Evolutionary conservation across 2,888 invertebrate genomes (phyloP).

Genomic region (Pomacea canaliculata): DNA sequence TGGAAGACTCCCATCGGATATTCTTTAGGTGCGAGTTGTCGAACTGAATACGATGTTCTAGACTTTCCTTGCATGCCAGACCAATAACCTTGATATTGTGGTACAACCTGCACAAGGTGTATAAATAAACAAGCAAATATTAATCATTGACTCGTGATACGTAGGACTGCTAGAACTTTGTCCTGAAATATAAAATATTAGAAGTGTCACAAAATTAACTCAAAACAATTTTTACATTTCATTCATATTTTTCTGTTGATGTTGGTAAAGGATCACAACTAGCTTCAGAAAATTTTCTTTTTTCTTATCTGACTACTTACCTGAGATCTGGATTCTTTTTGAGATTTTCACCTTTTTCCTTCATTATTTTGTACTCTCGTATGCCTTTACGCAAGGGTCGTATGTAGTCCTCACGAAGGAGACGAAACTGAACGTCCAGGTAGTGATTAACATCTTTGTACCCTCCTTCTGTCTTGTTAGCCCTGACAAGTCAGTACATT

Average conservation of each 20-base stretch:
- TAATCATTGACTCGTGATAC: no score
- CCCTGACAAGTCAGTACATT: slow-evolving; percentile 69
- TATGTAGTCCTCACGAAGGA: slow-evolving; percentile 85
- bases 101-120: slow-evolving; percentile 40
- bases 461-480: slow-evolving; percentile 76
- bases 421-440: slow-evolving; percentile 81
- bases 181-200: no score
- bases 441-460: slow-evolving; percentile 80
- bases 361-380: slow-evolving; percentile 70
- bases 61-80: slow-evolving; percentile 33
- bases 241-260: no score
- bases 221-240: no score
- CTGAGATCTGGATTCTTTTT: slow-evolving; percentile 45
- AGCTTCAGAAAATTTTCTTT: no score
- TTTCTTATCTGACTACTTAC: slow-evolving; percentile 4
- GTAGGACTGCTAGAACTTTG: no score
- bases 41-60: slow-evolving; percentile 1
- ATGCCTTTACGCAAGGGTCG: slow-evolving; percentile 80
- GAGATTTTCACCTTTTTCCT: slow-evolving; percentile 7
- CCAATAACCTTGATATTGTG: slow-evolving; percentile 53
- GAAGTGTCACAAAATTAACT: no score
- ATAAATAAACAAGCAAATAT: no score
- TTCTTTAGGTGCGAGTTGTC: slow-evolving; percentile 10
- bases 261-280: no score
- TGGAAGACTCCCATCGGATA: slow-evolving; percentile 71